Evolutionary conservation across 2,888 invertebrate genomes (phyloP), one percentile per base, ranked within the genome.

Genomic region (Polydrusus pterygomalis): DNA sequence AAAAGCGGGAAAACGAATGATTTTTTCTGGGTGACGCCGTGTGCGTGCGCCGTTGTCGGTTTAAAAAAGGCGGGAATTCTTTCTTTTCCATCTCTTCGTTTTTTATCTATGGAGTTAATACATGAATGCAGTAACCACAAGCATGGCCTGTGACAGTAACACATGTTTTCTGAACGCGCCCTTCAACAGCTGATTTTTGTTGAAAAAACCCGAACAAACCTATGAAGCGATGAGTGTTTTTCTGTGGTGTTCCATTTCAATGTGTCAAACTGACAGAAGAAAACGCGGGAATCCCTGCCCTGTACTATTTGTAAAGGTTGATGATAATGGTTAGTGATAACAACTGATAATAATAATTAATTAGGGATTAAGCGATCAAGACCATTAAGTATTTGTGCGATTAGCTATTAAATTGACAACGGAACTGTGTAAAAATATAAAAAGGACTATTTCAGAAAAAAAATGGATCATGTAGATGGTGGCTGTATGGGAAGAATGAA

Each of bases 1-100:
- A 25, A 65, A 60, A 45, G 76, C 76, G 76, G 76, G 76, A 75
- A 76, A 75, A 68, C 40, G 18, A 38, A 38, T 38, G 58, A 38
- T 38, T 60, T 60, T 60, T 60, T 60, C 34, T 18, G 11, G 11
- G 38, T 0, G 38, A 40, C 10, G 58, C 58, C n/a, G n/a, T 10
- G 17, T 60, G 38, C 58, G 38, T 38, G 38, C 58, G 58, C 56
- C n/a, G 47, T 56, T 56, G 68, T 20, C 49, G 45, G 58, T 60
- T 60, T 8, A 38, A 65, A 56, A 47, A 74, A 51, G 15, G 74
- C 69, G 56, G 69, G 69, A 63, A 60, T 18, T 60, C 17, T 60
- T 60, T 38, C 30, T 25, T 34, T 34, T 6, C 8, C 10, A 25
- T 25, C 25, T 25, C 1, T 25, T 3, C 25, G 5, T 3, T 25